Base-by-base conservation (phyloP, 2,888 invertebrate genomes). In the Pristionchus exspectatus region DNA sequence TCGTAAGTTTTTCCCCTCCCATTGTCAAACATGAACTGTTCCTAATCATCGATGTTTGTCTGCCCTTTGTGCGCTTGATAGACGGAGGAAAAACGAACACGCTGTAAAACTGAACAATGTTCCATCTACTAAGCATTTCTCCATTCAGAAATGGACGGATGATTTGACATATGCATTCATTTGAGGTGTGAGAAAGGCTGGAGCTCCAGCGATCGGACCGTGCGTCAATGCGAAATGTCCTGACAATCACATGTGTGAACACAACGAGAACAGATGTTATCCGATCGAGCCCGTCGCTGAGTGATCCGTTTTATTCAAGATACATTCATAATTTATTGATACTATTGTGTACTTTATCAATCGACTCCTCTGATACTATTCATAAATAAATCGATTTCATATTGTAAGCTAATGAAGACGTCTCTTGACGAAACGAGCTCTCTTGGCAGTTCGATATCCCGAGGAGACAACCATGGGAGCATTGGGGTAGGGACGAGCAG, bases 171-270 rank as follows among this genome's bases (percentile, higher is more conserved):
- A 2, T 16, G 16, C 9, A 18, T 59, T 84, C 12, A 30, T 33
- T 84, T 56, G 12, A 86, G 85, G 85, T 44, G 38, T 44, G 38
- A n/a, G 85, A 14, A 86, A 86, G 38, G 38, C 38, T 12, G 85
- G 85, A 50, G 90, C 91, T 3, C 87, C 89, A 21, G 91, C 94
- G 5, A 93, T 94, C 86, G 94, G 94, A 2, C 94, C 94, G 24
- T 94, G 94, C 90, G 92, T 94, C 90, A 94, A 94, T 90, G 87
- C 90, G 27, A 91, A 92, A 54, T 94, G 94, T 69, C 94, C 94
- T 27, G 91, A 91, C 56, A 92, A 92, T 30, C 93, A 92, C 89
- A 90, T 91, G 66, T 93, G 93, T 87, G 89, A 92, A 81, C 87
- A 84, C 38, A 66, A 84, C 54, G 93, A 93, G 59, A 91, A 92